Evolutionary conservation across 2,113 vertebrate genomes (phyloP).

Genomic region (Himantopus leucocephalus): DNA sequence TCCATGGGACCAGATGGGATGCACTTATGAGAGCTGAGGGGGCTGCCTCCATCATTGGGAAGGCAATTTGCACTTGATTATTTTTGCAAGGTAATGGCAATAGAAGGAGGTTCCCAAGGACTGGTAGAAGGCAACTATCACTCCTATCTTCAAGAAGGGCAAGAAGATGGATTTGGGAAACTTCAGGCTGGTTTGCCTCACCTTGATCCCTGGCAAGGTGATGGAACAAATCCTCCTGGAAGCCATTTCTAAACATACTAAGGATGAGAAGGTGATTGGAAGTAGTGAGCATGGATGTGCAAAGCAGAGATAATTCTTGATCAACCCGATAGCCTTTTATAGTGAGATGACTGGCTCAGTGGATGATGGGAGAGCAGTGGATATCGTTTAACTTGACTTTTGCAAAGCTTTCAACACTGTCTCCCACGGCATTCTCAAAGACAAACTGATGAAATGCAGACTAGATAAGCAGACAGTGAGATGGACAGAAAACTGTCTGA

Average conservation of each 20-base stretch:
- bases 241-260: background rate
- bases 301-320: background rate
- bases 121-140: background rate
- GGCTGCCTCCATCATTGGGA: background rate
- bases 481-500: background rate
- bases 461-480: background rate
- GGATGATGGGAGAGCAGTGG: background rate
- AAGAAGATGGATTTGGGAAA: background rate
- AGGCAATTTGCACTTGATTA: background rate
- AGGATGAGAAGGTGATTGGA: background rate
- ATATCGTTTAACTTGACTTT: background rate
- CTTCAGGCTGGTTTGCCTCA: background rate
- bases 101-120: background rate
- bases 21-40: background rate
- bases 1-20: background rate
- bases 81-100: background rate
- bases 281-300: background rate
- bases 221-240: background rate
- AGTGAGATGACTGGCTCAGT: background rate
- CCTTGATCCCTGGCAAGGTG: background rate
- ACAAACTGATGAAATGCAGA: background rate
- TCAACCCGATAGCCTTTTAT: background rate
- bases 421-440: background rate
- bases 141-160: background rate
- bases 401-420: background rate